These are phyloP conservation scores for Parelbella ahira DNA, from an alignment of 2,888 invertebrate species.

Conservation along the genomic window DNA sequence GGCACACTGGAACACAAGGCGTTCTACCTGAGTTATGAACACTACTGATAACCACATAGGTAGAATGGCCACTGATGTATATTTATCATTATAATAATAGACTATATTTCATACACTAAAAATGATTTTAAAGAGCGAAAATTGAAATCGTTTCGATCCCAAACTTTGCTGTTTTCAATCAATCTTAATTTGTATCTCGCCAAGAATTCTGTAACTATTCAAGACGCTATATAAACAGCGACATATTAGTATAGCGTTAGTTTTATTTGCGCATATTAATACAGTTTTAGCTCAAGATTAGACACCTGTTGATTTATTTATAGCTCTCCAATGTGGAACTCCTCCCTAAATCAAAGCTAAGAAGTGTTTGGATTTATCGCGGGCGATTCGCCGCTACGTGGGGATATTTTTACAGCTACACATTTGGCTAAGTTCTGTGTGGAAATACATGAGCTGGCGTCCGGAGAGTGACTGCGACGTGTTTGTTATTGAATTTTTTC, in stretches of 20 bases:
- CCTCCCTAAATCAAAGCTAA: conserved; percentile 28
- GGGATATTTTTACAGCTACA: conserved; percentile 32
- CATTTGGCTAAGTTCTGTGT: conserved; percentile 30
- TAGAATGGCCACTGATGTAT: no score
- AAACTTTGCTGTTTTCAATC: no score
- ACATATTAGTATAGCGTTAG: conserved; percentile 8
- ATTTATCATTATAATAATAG: no score
- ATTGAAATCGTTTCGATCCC: no score
- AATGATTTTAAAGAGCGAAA: no score
- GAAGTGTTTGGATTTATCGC: conserved; percentile 27
- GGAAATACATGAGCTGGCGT: conserved; percentile 12
- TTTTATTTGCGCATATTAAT: conserved; percentile 37
- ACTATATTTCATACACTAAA: no score
- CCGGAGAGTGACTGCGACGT: neutral
- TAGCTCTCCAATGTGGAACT: conserved; percentile 32
- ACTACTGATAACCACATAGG: no score
- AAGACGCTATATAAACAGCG: conserved; percentile 6
- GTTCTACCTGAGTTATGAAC: no score
- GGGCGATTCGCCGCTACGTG: conserved; percentile 26
- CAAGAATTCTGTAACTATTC: conserved; percentile 1
- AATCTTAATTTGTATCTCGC: no score
- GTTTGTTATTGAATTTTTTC: conserved; percentile 10
- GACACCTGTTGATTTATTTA: conserved; percentile 39
- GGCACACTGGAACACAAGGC: no score
- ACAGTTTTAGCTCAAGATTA: conserved; percentile 32